Conservation (phyloP, 2,888 invertebrate species). For the Calliscelio sp. region DNA sequence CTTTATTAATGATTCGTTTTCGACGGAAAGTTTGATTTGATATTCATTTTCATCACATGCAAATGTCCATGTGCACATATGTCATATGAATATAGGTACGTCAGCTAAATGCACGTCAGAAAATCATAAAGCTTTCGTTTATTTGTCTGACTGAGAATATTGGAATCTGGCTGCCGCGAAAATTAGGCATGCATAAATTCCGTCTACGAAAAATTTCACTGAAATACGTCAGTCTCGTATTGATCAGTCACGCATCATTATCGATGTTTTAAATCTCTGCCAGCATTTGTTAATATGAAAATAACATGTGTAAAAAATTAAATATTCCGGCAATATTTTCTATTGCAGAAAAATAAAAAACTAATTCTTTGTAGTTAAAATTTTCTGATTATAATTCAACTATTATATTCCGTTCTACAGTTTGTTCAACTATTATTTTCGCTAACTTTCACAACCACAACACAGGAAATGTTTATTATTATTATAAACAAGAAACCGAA, state of each 20-base stretch:
- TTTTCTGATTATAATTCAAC: too few species aligned
- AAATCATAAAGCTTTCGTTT: conserved; percentile 1
- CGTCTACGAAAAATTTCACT: background rate
- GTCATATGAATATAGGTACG: background rate
- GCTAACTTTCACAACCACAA: background rate
- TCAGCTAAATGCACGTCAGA: background rate
- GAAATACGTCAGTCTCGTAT: background rate
- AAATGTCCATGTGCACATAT: background rate
- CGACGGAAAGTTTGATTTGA: background rate
- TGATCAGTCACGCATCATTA: too few species aligned
- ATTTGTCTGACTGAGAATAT: background rate
- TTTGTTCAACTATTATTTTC: conserved; percentile 5
- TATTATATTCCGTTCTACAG: too few species aligned
- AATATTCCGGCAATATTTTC: too few species aligned
- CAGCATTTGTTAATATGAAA: too few species aligned
- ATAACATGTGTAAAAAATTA: too few species aligned
- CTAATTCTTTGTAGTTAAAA: too few species aligned
- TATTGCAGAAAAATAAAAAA: too few species aligned
- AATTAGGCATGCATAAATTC: background rate
- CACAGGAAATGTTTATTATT: background rate
- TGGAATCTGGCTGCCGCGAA: background rate
- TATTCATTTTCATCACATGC: background rate
- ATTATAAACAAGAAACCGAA: conserved; percentile 12
- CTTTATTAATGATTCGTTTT: background rate
- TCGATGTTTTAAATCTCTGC: too few species aligned